phyloP scores from a whole-genome alignment of 2,113 vertebrate genomes.

The Tyto alba region DNA sequence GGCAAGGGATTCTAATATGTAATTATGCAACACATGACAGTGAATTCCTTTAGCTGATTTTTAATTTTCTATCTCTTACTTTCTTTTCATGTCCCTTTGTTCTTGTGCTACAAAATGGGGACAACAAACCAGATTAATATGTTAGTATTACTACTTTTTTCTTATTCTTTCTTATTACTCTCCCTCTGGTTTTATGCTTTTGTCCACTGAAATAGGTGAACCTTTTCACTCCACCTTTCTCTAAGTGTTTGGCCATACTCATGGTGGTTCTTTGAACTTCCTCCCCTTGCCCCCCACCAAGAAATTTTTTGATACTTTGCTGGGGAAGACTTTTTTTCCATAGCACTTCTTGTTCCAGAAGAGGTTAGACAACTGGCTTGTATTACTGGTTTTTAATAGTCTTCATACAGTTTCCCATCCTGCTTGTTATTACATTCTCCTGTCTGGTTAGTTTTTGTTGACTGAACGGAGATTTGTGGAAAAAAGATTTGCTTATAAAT shows the following conservation, averaged over 20 bases:
- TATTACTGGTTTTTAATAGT: not conserved
- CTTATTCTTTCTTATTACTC: not conserved
- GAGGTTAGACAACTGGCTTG: not conserved
- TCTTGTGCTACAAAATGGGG: not conserved
- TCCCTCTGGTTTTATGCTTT: not conserved
- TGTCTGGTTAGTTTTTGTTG: not conserved
- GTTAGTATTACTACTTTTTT: not conserved
- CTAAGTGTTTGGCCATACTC: not conserved
- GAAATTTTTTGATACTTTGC: not conserved
- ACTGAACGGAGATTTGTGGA: not conserved
- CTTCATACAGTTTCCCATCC: not conserved
- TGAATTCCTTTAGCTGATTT: not conserved
- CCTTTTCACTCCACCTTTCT: not conserved
- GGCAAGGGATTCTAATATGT: not conserved
- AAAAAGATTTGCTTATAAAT: not conserved
- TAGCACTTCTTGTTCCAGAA: not conserved
- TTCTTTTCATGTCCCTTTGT: not conserved
- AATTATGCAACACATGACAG: not conserved
- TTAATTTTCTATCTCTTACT: not conserved
- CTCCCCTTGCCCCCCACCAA: too few species aligned
- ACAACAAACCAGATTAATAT: not conserved
- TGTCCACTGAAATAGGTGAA: not conserved
- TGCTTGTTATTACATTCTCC: not conserved
- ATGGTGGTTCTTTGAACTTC: not conserved
- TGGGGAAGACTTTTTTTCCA: not conserved